Conservation (phyloP, 1,140 invertebrate species). For the Cotesia glomerata region DNA sequence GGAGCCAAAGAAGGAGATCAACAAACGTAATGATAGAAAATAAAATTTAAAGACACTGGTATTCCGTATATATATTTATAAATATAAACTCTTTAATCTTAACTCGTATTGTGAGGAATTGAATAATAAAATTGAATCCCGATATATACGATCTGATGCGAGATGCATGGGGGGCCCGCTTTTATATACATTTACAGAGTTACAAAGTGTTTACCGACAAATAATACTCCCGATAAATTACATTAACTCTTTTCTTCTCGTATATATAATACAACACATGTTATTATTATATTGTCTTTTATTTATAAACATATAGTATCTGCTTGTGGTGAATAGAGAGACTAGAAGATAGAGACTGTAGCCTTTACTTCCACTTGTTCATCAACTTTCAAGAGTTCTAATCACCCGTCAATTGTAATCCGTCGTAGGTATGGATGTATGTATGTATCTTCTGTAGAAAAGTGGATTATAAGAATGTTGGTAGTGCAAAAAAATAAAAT, state of each 20-base stretch:
- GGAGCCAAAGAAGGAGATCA: slow-evolving; percentile 53
- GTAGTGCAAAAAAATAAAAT: too few relatives aligned
- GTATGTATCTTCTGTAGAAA: neutral
- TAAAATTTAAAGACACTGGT: slow-evolving; percentile 11
- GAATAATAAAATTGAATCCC: neutral
- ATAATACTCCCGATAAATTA: slow-evolving; percentile 26
- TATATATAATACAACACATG: neutral
- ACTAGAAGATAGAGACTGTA: neutral
- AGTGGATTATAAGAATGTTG: too few relatives aligned
- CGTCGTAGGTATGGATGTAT: neutral
- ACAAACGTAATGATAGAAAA: slow-evolving; percentile 23
- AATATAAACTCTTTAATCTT: neutral
- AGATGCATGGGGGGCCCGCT: slow-evolving; percentile 5
- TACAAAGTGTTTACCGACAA: slow-evolving; percentile 27
- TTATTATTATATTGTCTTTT: too few relatives aligned
- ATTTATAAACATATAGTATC: too few relatives aligned
- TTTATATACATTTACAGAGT: slow-evolving; percentile 6
- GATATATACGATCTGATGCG: neutral
- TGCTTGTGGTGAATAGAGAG: too few relatives aligned
- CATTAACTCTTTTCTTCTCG: neutral
- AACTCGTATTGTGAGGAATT: neutral
- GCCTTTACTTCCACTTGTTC: neutral
- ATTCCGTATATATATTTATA: neutral
- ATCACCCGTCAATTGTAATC: slow-evolving; percentile 12
- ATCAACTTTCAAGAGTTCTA: slow-evolving; percentile 20